Evolutionary conservation across 2,888 invertebrate species (phyloP).

Genomic region (Diabrotica balteata): DNA sequence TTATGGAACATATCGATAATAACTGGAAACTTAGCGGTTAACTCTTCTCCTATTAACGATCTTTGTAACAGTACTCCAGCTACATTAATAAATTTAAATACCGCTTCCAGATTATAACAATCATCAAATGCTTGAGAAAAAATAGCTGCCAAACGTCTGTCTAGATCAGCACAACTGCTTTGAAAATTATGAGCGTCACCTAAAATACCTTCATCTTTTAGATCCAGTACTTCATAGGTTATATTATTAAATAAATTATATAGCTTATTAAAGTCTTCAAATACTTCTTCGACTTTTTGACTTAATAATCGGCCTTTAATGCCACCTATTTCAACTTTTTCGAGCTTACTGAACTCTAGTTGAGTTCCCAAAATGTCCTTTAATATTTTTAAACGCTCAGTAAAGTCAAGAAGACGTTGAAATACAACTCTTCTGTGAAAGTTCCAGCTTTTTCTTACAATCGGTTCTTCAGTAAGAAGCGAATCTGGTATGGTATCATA

Average conservation of each 20-base stretch:
- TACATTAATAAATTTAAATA: slow-evolving; percentile 65
- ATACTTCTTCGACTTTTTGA: slow-evolving; percentile 52
- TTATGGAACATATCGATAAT: slow-evolving; percentile 71
- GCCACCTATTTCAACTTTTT: slow-evolving; percentile 69
- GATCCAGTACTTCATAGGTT: slow-evolving; percentile 78
- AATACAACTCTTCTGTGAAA: slow-evolving; percentile 79
- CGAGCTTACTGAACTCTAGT: slow-evolving; percentile 83
- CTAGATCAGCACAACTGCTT: slow-evolving; percentile 72
- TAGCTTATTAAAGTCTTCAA: slow-evolving; percentile 55
- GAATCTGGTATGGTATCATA: slow-evolving; percentile 45
- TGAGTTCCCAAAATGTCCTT: slow-evolving; percentile 77
- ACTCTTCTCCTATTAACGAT: slow-evolving; percentile 74
- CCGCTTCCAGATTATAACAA: slow-evolving; percentile 71
- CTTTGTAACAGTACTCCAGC: slow-evolving; percentile 76
- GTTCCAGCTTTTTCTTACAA: slow-evolving; percentile 74
- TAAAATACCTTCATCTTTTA: slow-evolving; percentile 71
- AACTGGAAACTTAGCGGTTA: slow-evolving; percentile 71
- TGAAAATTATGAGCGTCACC: slow-evolving; percentile 71
- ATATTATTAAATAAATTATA: slow-evolving; percentile 64
- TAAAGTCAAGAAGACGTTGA: slow-evolving; percentile 69
- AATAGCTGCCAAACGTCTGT: slow-evolving; percentile 79
- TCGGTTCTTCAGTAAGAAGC: slow-evolving; percentile 51
- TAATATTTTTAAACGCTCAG: slow-evolving; percentile 70
- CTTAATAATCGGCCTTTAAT: slow-evolving; percentile 55
- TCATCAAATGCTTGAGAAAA: slow-evolving; percentile 84